Evolutionary conservation across 2,113 vertebrate genomes (phyloP), one percentile per base, ranked within the genome.

Genomic region (Solenodon paradoxus): DNA sequence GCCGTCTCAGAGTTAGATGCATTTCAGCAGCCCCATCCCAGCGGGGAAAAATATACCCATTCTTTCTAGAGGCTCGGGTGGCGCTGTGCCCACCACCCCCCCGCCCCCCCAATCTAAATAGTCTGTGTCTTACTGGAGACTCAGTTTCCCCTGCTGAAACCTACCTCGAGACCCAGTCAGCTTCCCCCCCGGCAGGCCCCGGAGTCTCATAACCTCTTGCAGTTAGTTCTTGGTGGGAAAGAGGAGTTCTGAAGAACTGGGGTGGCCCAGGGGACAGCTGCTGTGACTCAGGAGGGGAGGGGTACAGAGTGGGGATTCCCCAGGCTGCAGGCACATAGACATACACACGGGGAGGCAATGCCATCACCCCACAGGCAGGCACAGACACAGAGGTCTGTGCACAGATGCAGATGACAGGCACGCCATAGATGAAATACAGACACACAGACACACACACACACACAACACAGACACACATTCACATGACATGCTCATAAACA

Each of bases 71-170:
- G 35, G 61, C 26, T n/a, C n/a, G n/a, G n/a, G n/a, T n/a, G n/a
- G n/a, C n/a, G n/a, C n/a, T n/a, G n/a, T n/a, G n/a, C n/a, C n/a
- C n/a, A n/a, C n/a, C n/a, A n/a, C n/a, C n/a, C n/a, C n/a, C n/a
- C n/a, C n/a, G n/a, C n/a, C n/a, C n/a, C n/a, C n/a, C n/a, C n/a
- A n/a, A n/a, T n/a, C n/a, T 16, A 12, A 38, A 22, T 35, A 17
- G 47, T 35, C 15, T 53, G n/a, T 22, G 1, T 3, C 5, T 13
- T 28, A 7, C 26, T 10, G 0, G n/a, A 35, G n/a, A 35, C 63
- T 90, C 66, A 22, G 45, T 30, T 49, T 83, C 42, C 47, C 86
- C n/a, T n/a, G n/a, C n/a, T n/a, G n/a, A n/a, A n/a, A n/a, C n/a
- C n/a, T n/a, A n/a, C n/a, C n/a, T n/a, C n/a, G 32, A 17, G 53